Conservation (phyloP, 2,888 invertebrate genomes). For the Heliconius cydno region DNA sequence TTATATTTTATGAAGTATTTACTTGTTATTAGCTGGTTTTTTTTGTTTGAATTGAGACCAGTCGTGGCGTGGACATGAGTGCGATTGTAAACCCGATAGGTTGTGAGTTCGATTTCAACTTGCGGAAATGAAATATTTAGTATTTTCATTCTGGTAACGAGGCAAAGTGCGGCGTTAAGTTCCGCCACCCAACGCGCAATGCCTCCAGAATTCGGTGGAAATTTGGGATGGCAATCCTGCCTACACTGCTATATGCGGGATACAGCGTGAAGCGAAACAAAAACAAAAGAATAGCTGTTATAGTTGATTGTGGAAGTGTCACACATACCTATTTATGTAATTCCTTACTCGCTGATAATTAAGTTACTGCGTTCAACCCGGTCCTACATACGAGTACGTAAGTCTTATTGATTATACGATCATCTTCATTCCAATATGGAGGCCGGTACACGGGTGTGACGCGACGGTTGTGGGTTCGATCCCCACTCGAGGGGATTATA, state of each 20-base stretch:
- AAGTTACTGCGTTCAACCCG: slow-evolving; percentile 10
- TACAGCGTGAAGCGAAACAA: background rate
- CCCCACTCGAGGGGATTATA: background rate
- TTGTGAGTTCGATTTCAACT: too few relatives aligned
- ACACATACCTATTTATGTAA: slow-evolving; percentile 7
- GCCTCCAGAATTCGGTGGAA: background rate
- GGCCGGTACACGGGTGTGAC: background rate
- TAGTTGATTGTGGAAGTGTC: background rate
- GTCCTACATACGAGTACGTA: background rate
- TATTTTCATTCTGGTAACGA: too few relatives aligned
- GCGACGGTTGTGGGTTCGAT: background rate
- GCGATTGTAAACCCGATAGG: too few relatives aligned
- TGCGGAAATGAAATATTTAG: too few relatives aligned
- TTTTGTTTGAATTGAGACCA: too few relatives aligned
- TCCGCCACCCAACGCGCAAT: too few relatives aligned
- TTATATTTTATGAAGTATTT: background rate
- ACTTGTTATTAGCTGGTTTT: too few relatives aligned
- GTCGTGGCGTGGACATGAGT: too few relatives aligned
- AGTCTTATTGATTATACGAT: slow-evolving; percentile 20
- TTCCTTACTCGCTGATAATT: background rate
- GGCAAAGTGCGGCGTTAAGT: too few relatives aligned
- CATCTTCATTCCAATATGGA: background rate
- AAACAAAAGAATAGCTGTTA: background rate
- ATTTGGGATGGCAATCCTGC: too few relatives aligned
- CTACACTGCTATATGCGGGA: too few relatives aligned